Evolutionary conservation across 2,797 vertebrate genomes (phyloP), one percentile per base, ranked within the genome.

Genomic region (Carcharodon carcharias): DNA sequence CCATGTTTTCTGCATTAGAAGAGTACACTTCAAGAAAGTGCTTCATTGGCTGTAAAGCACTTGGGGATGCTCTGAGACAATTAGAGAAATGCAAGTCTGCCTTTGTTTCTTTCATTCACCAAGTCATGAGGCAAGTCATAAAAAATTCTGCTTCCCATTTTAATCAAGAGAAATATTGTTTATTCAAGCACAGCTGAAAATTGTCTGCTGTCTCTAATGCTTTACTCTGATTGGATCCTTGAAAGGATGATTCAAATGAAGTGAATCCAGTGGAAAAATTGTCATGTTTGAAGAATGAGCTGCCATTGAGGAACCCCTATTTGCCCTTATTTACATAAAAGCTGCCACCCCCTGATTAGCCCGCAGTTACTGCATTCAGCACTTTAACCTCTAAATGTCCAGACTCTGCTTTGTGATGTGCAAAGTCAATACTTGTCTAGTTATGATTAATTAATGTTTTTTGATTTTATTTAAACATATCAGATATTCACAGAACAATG

Each of bases 361-460:
- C 91, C 91, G 91, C 91, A 93, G 91, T 67, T 9, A 45, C 91
- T 26, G 61, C 61, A 67, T 45, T 93, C 91, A 45, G 23, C 26
- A 65, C n/a, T 40, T 67, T 93, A 93, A 93, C 91, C 91, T 93
- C 91, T 67, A 93, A 93, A 67, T 67, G n/a, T 93, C 91, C n/a
- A 67, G 35, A 93, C n/a, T n/a, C n/a, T 7, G 61, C 61, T 45
- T 67, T 63, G 61, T 65, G 63, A 93, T 65, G 63, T 67, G 91
- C 40, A 40, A 93, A 65, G 35, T 93, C 91, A 23, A 93, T 61
- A 67, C 61, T 67, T 67, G 63, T 65, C 91, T 93, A 65, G 6
- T 8, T 12, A 67, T 93, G 91, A 93, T 93, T 56, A 93, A 93
- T 93, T 93, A 93, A 40, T 93, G 91, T 93, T 67, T 93, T 65